phyloP scores from a whole-genome alignment of 2,888 invertebrate species.

The Rhaphigaster nebulosa region DNA sequence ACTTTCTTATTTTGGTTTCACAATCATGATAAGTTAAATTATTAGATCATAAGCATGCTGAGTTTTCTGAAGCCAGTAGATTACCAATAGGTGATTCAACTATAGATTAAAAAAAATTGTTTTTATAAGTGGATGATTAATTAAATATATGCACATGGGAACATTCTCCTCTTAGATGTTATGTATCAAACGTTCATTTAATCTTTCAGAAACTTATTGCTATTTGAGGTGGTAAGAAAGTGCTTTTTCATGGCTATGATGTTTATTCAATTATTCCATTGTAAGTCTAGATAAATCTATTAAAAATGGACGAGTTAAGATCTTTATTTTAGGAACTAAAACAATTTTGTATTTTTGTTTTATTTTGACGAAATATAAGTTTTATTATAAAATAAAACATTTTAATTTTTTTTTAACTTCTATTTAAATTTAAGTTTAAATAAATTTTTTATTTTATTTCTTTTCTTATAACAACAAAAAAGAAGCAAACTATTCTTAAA shows the following conservation, averaged over 20 bases:
- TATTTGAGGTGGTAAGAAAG: neutral
- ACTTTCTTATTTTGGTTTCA: neutral
- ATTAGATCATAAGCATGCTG: neutral
- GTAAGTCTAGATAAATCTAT: neutral
- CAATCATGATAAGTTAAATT: neutral
- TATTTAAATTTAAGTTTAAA: too few species aligned
- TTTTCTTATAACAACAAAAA: too few species aligned
- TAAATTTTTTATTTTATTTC: too few species aligned
- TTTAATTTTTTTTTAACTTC: too few species aligned
- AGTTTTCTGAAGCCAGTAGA: neutral
- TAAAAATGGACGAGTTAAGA: too few species aligned
- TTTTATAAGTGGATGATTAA: neutral
- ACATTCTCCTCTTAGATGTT: neutral
- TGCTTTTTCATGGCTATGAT: neutral
- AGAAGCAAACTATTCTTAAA: too few species aligned
- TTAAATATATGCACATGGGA: neutral
- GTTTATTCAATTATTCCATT: neutral
- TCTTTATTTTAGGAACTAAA: too few species aligned
- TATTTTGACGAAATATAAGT: too few species aligned
- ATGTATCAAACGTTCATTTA: too few species aligned
- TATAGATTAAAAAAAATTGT: neutral
- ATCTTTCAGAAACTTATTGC: too few species aligned
- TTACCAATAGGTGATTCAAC: neutral
- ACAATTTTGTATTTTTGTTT: too few species aligned
- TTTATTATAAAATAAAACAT: too few species aligned